These are phyloP conservation scores for Bufo bufo DNA, from an alignment of 2,113 vertebrate species.

Conservation along the genomic window DNA sequence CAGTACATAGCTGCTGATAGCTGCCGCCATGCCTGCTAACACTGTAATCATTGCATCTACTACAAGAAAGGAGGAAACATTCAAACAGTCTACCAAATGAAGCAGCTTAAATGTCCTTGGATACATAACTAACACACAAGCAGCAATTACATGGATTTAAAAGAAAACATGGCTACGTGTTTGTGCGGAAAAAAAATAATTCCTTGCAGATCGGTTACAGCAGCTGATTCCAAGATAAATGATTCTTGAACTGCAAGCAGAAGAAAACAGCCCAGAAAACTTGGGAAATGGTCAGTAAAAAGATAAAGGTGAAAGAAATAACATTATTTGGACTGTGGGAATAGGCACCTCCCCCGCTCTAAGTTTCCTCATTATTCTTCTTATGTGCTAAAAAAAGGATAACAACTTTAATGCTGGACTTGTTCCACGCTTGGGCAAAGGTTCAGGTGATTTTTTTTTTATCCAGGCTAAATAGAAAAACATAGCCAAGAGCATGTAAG, in stretches of 20 bases:
- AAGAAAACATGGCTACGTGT: neutral
- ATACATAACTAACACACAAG: neutral
- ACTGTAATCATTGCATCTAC: neutral
- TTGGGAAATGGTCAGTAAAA: conserved; percentile 34
- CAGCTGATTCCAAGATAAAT: conserved; percentile 48
- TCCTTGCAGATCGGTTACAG: conserved; percentile 23
- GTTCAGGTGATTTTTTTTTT: conserved; percentile 54
- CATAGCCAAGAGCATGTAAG: conserved; percentile 53
- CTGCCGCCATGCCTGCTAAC: no score
- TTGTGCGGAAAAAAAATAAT: neutral
- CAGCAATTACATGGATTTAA: neutral
- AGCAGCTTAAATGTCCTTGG: conserved; percentile 2
- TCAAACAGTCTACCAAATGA: neutral
- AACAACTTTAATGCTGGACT: conserved; percentile 46
- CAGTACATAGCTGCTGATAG: no score
- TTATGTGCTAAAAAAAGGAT: conserved; percentile 41
- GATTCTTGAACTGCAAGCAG: conserved; percentile 20
- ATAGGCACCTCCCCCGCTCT: conserved; percentile 27
- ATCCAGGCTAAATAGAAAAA: conserved; percentile 56
- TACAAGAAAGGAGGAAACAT: neutral
- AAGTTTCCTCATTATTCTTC: conserved; percentile 43
- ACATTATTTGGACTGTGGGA: conserved; percentile 46
- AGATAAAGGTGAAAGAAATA: conserved; percentile 50
- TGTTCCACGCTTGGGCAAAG: conserved; percentile 42
- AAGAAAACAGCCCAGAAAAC: conserved; percentile 1